These are phyloP conservation scores for Drosophila subquinaria DNA, from an alignment of 2,888 invertebrate genomes.

Conservation along the genomic window DNA sequence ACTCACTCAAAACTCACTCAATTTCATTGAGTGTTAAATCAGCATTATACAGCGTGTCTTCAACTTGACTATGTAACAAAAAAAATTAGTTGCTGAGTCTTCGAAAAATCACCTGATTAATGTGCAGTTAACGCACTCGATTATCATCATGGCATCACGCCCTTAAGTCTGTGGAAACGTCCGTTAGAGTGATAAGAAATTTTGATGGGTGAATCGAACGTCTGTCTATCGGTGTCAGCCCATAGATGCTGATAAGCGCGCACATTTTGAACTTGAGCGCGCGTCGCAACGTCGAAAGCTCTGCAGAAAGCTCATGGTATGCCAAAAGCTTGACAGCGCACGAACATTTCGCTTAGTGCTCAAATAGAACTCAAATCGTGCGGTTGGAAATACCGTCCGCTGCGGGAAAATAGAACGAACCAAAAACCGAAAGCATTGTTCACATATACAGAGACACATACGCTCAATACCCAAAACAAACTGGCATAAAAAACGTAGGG, in stretches of 20 bases:
- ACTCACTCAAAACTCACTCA: conserved; percentile 33
- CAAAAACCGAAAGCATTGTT: conserved; percentile 40
- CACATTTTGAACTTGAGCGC: conserved; percentile 52
- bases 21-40: conserved; percentile 26
- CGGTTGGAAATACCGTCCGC: conserved; percentile 60
- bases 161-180: conserved; percentile 16
- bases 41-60: conserved; percentile 15
- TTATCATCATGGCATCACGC: conserved; percentile 21
- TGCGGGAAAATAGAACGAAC: conserved; percentile 42
- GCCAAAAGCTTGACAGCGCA: conserved; percentile 63
- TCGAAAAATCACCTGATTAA: conserved; percentile 55
- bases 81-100: conserved; percentile 38
- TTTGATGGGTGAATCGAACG: conserved; percentile 33
- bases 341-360: conserved; percentile 61
- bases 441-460: conserved; percentile 26
- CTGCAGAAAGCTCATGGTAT: conserved; percentile 41
- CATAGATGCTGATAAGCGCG: conserved; percentile 51
- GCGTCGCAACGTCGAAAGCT: conserved; percentile 51
- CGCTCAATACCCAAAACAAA: conserved; percentile 34
- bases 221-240: conserved; percentile 30
- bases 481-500: conserved; percentile 13
- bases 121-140: conserved; percentile 22
- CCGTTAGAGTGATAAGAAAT: conserved; percentile 29
- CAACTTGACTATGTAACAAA: conserved; percentile 20
- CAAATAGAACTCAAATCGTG: conserved; percentile 72